phyloP scores from a whole-genome alignment of 2,797 vertebrate species.

The Varecia variegata region DNA sequence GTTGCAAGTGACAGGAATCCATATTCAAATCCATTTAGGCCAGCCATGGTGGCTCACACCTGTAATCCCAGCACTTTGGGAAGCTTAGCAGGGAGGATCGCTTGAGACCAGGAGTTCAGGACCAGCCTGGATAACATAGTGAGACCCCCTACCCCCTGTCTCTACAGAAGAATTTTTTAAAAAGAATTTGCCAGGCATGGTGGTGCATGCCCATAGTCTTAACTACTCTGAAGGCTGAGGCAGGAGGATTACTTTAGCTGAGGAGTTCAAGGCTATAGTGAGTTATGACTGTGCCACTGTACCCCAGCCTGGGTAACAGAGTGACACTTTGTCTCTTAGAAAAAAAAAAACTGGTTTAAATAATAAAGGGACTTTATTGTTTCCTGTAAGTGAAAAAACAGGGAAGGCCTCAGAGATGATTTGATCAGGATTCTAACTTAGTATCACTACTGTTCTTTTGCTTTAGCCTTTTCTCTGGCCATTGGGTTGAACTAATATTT shows the following conservation, averaged over 20 bases:
- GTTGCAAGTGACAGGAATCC: not conserved
- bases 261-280: not conserved
- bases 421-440: not conserved
- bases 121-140: not conserved
- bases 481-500: not conserved
- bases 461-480: not conserved
- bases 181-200: not conserved
- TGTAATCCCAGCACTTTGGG: not conserved
- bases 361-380: conserved; percentile 1
- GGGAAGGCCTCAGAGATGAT: not conserved
- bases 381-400: not conserved
- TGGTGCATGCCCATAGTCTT: not conserved
- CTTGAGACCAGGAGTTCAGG: not conserved
- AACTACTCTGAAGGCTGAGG: not conserved
- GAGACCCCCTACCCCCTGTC: not conserved
- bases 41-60: not conserved
- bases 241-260: not conserved
- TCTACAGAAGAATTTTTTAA: not conserved
- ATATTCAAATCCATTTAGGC: not conserved
- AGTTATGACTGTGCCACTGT: no score
- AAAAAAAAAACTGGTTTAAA: not conserved
- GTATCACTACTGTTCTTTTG: not conserved
- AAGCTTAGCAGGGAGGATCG: not conserved
- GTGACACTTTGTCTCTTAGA: not conserved
- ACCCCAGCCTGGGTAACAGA: not conserved